Base-by-base conservation (phyloP, 2,797 vertebrate species). In the Alectoris magna region DNA sequence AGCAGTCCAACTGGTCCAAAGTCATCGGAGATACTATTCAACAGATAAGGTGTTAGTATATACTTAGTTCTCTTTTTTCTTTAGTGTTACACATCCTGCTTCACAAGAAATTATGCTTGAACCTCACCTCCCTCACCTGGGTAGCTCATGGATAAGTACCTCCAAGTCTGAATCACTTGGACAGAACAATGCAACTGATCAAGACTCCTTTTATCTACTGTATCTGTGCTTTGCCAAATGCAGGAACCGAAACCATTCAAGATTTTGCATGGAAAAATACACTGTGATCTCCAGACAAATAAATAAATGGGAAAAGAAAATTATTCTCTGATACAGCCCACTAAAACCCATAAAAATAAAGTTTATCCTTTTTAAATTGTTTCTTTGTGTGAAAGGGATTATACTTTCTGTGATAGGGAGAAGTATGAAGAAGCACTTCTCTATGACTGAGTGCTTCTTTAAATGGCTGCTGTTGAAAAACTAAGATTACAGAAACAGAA, bases 351-450 rank as follows among this genome's bases (percentile, higher is more conserved):
- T 43, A 74, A 82, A 88, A 93, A 80, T 31, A 39, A 87, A 58
- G 74, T 93, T 94, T 72, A 74, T 82, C 78, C 94, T 84, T 90
- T 88, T 62, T 7, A 75, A 93, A 81, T 79, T 84, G 88, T 66
- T 91, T 86, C 64, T 94, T 94, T 95, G 79, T 92, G 70, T 77
- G 80, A 84, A 75, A 89, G 58, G 63, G 78, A 95, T 94, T 94
- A 79, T 62, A 34, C 14, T 0, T 18, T 70, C 72, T 77, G 56
- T 67, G 87, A 90, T 77, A 34, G 31, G 19, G 22, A 34, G n/a
- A 34, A 58, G 19, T 19, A 58, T 58, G 56, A 58, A 58, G 31
- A 34, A 58, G 19, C 55, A 58, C 56, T 58, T 58, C n/a, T 31
- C 19, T 58, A 60, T 64, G 87, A 90, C 86, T 83, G 87, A 91